Percentiles rank a stretch among this genome's conserved stretches.
Conservation (phyloP, 2,797 vertebrate genomes). For the Craterocephalus amniculus region DNA sequence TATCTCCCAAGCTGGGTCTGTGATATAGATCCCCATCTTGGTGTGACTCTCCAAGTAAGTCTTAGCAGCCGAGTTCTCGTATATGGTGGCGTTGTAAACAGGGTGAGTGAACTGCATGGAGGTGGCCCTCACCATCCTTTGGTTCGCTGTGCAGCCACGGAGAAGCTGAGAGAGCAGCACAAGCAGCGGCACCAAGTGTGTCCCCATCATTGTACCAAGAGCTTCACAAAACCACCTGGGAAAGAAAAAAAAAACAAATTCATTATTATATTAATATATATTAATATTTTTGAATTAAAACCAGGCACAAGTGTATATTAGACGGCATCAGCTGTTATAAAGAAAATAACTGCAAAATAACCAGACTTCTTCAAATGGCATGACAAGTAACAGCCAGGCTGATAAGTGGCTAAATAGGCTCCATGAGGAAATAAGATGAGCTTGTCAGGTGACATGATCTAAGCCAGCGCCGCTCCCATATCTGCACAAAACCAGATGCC, state of each 20-base stretch:
- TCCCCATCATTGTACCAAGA: constrained; percentile 89
- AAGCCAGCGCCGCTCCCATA: constrained; percentile 22
- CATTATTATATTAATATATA: no score
- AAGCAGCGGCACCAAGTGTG: constrained; percentile 82
- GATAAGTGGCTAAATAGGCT: constrained; percentile 60
- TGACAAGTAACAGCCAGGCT: constrained; percentile 45
- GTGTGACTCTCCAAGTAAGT: constrained; percentile 92
- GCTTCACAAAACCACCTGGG: constrained; percentile 85
- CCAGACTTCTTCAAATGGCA: constrained; percentile 43
- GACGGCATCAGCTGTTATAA: constrained; percentile 5
- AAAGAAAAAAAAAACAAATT: constrained; percentile 32
- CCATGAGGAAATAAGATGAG: constrained; percentile 57
- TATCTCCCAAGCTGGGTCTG: constrained; percentile 90
- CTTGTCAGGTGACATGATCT: constrained; percentile 51
- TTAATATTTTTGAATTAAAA: constrained; percentile 19
- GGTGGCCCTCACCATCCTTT: constrained; percentile 75
- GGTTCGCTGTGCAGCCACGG: constrained; percentile 84
- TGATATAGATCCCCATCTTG: constrained; percentile 95
- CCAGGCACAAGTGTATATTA: not conserved
- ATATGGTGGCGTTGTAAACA: constrained; percentile 95
- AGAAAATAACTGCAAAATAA: constrained; percentile 1
- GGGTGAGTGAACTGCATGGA: constrained; percentile 90
- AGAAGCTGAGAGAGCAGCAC: constrained; percentile 85
- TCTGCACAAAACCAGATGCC: constrained; percentile 51
- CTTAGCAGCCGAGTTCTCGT: constrained; percentile 98